Evolutionary conservation across 1,140 invertebrate genomes (phyloP).

Genomic region (Dreissena rostriformis): DNA sequence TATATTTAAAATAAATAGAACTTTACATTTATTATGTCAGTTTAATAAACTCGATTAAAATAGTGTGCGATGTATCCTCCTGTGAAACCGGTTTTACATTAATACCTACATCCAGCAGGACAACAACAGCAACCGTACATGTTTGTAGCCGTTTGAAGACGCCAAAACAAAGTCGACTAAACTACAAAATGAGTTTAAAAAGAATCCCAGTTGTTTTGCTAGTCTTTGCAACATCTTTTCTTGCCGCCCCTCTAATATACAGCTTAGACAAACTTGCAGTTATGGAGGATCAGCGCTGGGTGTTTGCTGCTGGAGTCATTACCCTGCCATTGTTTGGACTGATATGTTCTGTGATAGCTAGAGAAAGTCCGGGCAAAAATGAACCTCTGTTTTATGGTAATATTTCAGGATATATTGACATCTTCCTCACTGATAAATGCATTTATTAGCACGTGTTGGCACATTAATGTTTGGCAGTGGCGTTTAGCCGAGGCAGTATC

Average conservation of each 20-base stretch:
- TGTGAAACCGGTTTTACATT: no score
- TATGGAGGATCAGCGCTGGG: slow-evolving; percentile 57
- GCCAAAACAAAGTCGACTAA: background rate
- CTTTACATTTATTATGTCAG: no score
- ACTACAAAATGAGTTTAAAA: background rate
- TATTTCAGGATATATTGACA: background rate
- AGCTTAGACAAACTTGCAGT: slow-evolving; percentile 55
- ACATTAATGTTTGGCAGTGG: no score
- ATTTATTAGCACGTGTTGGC: no score
- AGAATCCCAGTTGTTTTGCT: slow-evolving; percentile 41
- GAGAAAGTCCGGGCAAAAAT: slow-evolving; percentile 47
- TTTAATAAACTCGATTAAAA: no score
- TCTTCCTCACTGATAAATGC: no score
- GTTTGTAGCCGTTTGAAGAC: no score
- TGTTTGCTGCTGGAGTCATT: slow-evolving; percentile 58
- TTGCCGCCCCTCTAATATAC: slow-evolving; percentile 61
- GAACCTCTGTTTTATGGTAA: slow-evolving; percentile 69
- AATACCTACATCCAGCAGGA: no score
- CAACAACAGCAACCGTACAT: no score
- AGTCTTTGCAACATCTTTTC: slow-evolving; percentile 58
- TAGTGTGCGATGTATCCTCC: no score
- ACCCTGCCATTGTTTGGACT: slow-evolving; percentile 50
- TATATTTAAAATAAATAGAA: no score
- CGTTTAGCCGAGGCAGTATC: no score
- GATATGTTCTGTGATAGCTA: slow-evolving; percentile 38